Evolutionary conservation across 1,140 invertebrate genomes (phyloP).

Genomic region (Scaptomyza pallida): DNA sequence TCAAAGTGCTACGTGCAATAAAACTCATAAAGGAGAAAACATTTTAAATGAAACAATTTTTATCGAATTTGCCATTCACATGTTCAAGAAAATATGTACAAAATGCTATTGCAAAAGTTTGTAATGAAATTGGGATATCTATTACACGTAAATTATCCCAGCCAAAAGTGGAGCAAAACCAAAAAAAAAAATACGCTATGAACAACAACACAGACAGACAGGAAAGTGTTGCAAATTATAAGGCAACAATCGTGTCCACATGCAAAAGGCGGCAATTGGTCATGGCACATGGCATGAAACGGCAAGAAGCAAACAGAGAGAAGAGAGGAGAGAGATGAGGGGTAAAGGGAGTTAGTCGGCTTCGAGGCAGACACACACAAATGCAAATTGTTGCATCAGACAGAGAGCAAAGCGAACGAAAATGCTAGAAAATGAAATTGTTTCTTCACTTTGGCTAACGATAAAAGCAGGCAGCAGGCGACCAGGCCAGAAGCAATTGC

Average conservation of each 20-base stretch:
- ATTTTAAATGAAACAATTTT: no score
- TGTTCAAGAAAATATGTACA: no score
- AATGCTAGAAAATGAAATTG: constrained; percentile 63
- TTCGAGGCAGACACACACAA: constrained; percentile 7
- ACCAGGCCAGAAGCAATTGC: not conserved
- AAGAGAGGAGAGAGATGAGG: no score
- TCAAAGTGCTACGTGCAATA: constrained; percentile 7
- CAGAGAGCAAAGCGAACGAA: constrained; percentile 37
- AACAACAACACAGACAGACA: not conserved
- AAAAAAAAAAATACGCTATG: constrained; percentile 1
- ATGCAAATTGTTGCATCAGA: constrained; percentile 75
- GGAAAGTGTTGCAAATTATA: constrained; percentile 53
- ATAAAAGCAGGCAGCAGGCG: not conserved
- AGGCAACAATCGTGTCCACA: constrained; percentile 30
- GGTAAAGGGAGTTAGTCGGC: constrained; percentile 2
- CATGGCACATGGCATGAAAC: constrained; percentile 2
- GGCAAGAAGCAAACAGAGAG: no score
- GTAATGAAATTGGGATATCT: not conserved
- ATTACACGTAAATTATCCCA: not conserved
- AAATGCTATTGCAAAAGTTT: no score
- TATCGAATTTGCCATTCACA: no score
- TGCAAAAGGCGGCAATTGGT: constrained; percentile 35
- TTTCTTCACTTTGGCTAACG: constrained; percentile 46
- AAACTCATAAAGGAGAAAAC: not conserved
- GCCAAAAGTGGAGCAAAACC: constrained; percentile 17